These are phyloP conservation scores for Rhinogobius similis DNA, from an alignment of 2,113 vertebrate genomes.

Conservation along the genomic window DNA sequence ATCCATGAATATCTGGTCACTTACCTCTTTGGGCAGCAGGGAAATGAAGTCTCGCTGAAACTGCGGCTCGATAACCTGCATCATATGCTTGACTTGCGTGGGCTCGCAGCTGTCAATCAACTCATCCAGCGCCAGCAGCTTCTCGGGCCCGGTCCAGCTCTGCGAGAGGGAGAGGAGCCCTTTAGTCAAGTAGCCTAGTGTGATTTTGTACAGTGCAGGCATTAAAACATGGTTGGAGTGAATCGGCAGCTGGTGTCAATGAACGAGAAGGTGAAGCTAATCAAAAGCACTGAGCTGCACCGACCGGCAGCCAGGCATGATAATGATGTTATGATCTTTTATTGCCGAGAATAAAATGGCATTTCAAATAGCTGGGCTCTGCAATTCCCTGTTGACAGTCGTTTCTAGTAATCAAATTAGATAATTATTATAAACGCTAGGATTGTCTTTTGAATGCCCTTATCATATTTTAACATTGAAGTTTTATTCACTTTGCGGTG, in stretches of 20 bases:
- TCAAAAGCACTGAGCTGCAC: constrained; percentile 7
- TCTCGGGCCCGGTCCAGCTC: constrained; percentile 90
- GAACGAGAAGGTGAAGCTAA: constrained; percentile 16
- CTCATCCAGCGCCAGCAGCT: constrained; percentile 97
- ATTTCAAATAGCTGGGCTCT: neutral
- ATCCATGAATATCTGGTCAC: constrained; percentile 10
- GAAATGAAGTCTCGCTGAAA: constrained; percentile 99
- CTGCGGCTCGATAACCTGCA: constrained; percentile 99
- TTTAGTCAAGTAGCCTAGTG: neutral
- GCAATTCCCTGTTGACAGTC: neutral
- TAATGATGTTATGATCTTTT: constrained; percentile 11
- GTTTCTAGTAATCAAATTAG: neutral
- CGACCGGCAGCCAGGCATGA: neutral
- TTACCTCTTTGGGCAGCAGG: constrained; percentile 98
- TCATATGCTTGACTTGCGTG: constrained; percentile 99
- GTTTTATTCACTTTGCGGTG: neutral
- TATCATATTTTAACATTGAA: neutral
- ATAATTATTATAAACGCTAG: neutral
- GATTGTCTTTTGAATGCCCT: constrained; percentile 7
- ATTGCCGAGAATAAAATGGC: constrained; percentile 1
- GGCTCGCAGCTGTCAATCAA: constrained; percentile 98
- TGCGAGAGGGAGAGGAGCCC: constrained; percentile 30
- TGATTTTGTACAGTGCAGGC: neutral
- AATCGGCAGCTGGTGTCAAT: constrained; percentile 6
- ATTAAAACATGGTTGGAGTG: constrained; percentile 4